Conservation (phyloP, 1,140 invertebrate species). For the Mizuhopecten yessoensis region DNA sequence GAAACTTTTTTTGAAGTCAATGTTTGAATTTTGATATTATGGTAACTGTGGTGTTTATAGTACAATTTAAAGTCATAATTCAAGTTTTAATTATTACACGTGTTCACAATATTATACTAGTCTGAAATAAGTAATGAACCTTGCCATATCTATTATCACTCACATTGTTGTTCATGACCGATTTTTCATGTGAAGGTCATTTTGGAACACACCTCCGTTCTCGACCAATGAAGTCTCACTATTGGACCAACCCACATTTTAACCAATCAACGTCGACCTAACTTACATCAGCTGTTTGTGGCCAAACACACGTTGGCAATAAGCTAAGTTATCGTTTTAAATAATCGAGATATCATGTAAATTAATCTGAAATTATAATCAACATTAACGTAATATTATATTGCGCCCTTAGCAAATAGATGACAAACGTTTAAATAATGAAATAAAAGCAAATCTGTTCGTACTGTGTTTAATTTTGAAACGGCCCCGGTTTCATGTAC, state of each 20-base stretch:
- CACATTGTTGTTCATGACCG: not conserved
- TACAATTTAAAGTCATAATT: no score
- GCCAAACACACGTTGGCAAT: not conserved
- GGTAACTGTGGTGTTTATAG: no score
- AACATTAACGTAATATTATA: not conserved
- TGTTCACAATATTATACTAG: no score
- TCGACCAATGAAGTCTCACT: not conserved
- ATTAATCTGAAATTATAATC: not conserved
- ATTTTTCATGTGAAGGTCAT: not conserved
- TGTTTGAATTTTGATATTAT: no score
- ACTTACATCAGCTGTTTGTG: not conserved
- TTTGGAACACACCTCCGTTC: not conserved
- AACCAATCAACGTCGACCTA: not conserved
- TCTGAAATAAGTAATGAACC: no score
- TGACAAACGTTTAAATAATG: not conserved
- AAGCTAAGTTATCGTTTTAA: not conserved
- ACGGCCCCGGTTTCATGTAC: conserved; percentile 2
- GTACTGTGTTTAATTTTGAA: not conserved
- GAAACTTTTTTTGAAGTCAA: no score
- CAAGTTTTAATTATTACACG: no score
- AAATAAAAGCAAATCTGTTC: not conserved
- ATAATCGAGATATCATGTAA: not conserved
- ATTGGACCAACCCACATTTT: not conserved
- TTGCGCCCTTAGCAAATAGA: not conserved
- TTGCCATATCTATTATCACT: no score